These are phyloP conservation scores for Trachurus trachurus DNA, from an alignment of 2,797 vertebrate species.

Conservation along the genomic window DNA sequence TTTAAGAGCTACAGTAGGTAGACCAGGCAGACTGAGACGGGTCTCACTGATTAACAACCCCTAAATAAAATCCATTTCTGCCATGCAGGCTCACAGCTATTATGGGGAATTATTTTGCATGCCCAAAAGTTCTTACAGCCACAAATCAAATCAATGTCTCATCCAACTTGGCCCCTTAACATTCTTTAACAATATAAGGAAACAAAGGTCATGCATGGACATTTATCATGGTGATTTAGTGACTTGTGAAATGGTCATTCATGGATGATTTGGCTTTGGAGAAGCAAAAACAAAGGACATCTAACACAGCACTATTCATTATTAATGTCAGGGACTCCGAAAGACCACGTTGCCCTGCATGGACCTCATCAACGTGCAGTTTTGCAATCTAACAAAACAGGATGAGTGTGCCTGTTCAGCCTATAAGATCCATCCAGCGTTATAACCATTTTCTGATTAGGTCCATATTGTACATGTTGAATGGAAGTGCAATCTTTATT, in stretches of 20 bases:
- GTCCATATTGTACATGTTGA: constrained; percentile 6
- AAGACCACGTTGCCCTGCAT: neutral
- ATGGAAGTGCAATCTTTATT: constrained; percentile 20
- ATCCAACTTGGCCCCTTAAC: constrained; percentile 28
- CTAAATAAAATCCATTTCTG: constrained; percentile 71
- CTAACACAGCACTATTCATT: neutral
- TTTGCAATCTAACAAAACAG: neutral
- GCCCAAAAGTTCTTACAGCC: constrained; percentile 56
- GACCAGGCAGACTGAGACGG: constrained; percentile 59
- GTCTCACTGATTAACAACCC: constrained; percentile 73
- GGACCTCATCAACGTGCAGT: neutral
- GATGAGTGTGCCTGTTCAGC: neutral
- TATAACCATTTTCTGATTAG: constrained; percentile 9
- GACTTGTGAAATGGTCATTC: constrained; percentile 36
- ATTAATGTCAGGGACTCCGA: neutral
- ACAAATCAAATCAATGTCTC: constrained; percentile 64
- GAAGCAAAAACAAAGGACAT: neutral
- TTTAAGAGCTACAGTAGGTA: constrained; percentile 74
- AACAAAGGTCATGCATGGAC: constrained; percentile 42
- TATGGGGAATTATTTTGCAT: constrained; percentile 57
- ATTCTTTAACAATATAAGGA: constrained; percentile 40
- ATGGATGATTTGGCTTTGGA: constrained; percentile 24
- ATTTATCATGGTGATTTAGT: constrained; percentile 50
- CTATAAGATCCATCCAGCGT: neutral
- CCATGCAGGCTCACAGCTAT: constrained; percentile 50